Base-by-base conservation (phyloP, 2,888 invertebrate species). In the Amphimallon solstitiale region DNA sequence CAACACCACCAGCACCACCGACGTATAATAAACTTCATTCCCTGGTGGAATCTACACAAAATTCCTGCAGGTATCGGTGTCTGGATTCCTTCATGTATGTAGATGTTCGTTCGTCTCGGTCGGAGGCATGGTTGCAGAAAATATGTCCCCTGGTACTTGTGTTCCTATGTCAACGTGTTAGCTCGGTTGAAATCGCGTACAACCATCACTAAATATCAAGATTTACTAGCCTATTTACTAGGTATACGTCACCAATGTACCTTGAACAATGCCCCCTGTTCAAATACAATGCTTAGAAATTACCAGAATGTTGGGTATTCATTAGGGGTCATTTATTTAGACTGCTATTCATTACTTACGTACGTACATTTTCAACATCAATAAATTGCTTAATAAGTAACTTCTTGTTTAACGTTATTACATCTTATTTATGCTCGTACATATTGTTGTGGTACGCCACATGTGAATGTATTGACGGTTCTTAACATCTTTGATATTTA, bases 191-290 rank as follows among this genome's bases (percentile, higher is more conserved):
- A 56, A 56, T 23, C 56, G 40, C 21, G 19, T 15, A 56, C 14
- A 12, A 23, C 23, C 12, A 56, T 19, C 38, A 9, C 56, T 40
- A 56, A 51, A 56, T 56, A 56, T 56, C 56, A 56, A 56, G 56
- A 56, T 56, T 56, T 56, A 56, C 40, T 40, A 21, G 56, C 23
- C 23, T 54, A 56, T 56, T 56, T 56, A 40, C 40, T 56, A 12
- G 14, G 6, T n/a, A 34, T 51, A 51, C 10, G 15, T 51, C 56
- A 12, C 40, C 29, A 12, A 23, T 23, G 23, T 23, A 40, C 23
- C 23, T 21, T 40, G 23, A 10, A 56, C 56, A 40, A 56, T 56
- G 56, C 40, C 40, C n/a, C 21, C 40, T 56, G 40, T 56, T 40
- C 21, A 14, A 40, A 19, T 10, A 56, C 40, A 56, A 40, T 10